A percentile compares a stretch with the other conserved stretches of the same genome.
Conservation (phyloP, 2,113 vertebrate species). For the Stigmatopora nigra region DNA sequence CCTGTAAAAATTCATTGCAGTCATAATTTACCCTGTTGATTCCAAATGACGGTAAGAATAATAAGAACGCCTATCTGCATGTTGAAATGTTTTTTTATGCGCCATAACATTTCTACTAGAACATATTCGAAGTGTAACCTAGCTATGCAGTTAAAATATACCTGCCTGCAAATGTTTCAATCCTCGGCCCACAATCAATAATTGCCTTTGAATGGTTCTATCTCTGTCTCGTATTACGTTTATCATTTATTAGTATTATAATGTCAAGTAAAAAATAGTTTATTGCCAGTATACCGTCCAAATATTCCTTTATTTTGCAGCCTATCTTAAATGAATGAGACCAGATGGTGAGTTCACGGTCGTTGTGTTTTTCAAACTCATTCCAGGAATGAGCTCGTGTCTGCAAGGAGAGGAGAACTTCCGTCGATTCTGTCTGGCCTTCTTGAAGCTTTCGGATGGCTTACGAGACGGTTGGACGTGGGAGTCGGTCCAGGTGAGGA, state of each 20-base stretch:
- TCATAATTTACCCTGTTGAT: not conserved
- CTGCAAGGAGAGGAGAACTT: constrained; percentile 75
- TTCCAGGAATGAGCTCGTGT: constrained; percentile 28
- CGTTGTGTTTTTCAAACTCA: not conserved
- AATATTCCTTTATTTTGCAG: no score
- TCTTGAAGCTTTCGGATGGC: constrained; percentile 73
- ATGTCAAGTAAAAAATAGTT: no score
- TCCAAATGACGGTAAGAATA: not conserved
- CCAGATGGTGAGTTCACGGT: not conserved
- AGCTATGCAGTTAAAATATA: not conserved
- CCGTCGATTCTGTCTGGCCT: constrained; percentile 68
- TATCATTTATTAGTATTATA: not conserved
- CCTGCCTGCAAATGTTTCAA: not conserved
- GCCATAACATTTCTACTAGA: not conserved
- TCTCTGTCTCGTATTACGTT: not conserved
- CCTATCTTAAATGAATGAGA: no score
- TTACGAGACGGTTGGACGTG: constrained; percentile 86
- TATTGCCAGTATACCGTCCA: no score
- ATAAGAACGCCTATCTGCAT: not conserved
- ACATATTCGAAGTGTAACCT: not conserved
- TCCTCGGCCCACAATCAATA: not conserved
- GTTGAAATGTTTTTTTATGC: not conserved
- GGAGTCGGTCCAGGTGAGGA: constrained; percentile 76
- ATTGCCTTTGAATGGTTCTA: not conserved
- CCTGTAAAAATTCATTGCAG: no score